Evolutionary conservation across 1,140 invertebrate species (phyloP), one percentile per base, ranked within the genome.

Genomic region (Cylas formicarius): DNA sequence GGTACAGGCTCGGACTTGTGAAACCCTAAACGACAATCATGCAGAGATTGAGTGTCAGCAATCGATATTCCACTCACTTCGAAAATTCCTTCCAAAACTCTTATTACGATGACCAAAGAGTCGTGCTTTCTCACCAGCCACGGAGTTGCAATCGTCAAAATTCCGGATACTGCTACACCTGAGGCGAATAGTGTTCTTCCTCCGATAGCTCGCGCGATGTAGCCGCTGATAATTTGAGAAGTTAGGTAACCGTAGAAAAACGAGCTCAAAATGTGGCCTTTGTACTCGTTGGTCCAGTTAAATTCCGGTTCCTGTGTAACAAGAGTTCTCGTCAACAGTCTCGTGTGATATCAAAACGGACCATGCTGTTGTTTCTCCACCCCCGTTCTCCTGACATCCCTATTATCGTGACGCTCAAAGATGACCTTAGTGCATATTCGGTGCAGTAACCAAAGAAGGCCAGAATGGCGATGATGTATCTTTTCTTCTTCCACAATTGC

Each of bases 41-140:
- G n/a, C n/a, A n/a, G n/a, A n/a, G n/a, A n/a, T n/a, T n/a, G n/a
- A n/a, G n/a, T n/a, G n/a, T n/a, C n/a, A n/a, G n/a, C n/a, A n/a
- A n/a, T n/a, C n/a, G n/a, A n/a, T n/a, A n/a, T n/a, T 31, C 6
- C 29, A 35, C 5, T n/a, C 69, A 89, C 86, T 75, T 94, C 90
- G 63, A 86, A 90, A 22, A 95, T 63, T 31, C 91, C 91, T 70
- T 92, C 86, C n/a, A 92, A 61, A n/a, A 94, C 77, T 52, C 91
- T 68, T 0, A 90, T 69, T 2, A 73, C 70, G 17, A 94, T 69
- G 0, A 95, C 72, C 4, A 84, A 59, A 21, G 73, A 78, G 2
- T 83, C 74, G 48, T 79, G 83, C 24, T 74, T 72, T 53, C 80
- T 75, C 0, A 84, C 85, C 1, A 86, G 71, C 2, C 81, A 65